Evolutionary conservation across 2,113 vertebrate genomes (phyloP).

Genomic region (Paramormyrops kingsleyae): DNA sequence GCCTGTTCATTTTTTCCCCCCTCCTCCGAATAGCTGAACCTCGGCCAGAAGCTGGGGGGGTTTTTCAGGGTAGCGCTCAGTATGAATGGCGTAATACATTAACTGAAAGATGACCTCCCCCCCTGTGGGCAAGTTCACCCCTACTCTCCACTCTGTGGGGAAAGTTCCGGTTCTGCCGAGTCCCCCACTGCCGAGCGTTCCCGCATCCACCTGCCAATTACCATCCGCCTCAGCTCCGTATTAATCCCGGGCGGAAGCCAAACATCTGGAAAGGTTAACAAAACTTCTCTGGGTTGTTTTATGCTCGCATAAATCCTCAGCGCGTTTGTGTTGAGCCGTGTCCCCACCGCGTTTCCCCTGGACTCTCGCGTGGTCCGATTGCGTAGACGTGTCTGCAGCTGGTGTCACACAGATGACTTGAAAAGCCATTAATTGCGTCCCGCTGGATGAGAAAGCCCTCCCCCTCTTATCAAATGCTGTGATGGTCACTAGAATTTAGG

Average conservation of each 20-base stretch:
- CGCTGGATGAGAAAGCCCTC: not conserved
- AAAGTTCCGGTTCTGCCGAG: not conserved
- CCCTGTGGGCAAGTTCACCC: not conserved
- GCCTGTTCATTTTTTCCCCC: not conserved
- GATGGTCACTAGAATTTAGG: not conserved
- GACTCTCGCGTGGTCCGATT: not conserved
- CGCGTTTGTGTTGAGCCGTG: not conserved
- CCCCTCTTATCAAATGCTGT: not conserved
- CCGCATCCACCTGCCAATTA: not conserved
- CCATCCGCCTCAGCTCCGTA: not conserved
- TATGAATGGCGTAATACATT: not conserved
- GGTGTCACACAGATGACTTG: not conserved
- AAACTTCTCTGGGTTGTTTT: not conserved
- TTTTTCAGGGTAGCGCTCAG: not conserved
- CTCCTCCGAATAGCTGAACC: not conserved
- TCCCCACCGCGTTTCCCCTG: not conserved
- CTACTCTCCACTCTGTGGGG: not conserved
- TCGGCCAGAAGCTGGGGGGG: not conserved
- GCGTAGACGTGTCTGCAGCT: not conserved
- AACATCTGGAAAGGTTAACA: slow-evolving; percentile 11
- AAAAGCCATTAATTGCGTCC: not conserved
- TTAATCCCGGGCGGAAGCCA: not conserved
- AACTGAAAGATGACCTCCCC: not conserved
- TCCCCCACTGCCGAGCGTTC: not conserved
- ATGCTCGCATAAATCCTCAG: not conserved